Evolutionary conservation across 2,888 invertebrate genomes (phyloP), one percentile per base, ranked within the genome.

Genomic region (Chouioia cunea): DNA sequence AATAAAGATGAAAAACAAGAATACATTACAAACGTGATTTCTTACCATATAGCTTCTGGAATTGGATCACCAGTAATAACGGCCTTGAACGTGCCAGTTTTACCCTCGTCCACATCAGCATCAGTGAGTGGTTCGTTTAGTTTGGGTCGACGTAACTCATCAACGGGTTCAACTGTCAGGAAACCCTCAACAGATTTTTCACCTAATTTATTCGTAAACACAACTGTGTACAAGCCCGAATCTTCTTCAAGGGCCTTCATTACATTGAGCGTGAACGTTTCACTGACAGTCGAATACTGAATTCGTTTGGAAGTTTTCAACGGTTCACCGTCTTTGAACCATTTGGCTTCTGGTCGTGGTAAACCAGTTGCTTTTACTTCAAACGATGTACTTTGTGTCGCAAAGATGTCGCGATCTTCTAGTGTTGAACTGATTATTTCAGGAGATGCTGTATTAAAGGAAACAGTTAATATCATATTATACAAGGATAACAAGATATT

Each of bases 41-140:
- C 69, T 74, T 85, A 91, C 97, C 97, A 97, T 71, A 91, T 89
- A 57, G 95, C 90, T 76, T 95, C 93, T 0, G 98, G 97, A 74
- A 91, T 88, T 0, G 98, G 98, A 87, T 97, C 95, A 8, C 96
- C 97, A 43, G 93, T 92, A 78, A 97, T 91, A 18, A 93, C 89
- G 0, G 93, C 92, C 56, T 90, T 88, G 77, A 94, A 86, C 0
- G 88, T 88, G 2, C 91, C 91, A 0, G 91, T 89, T 54, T 91
- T 90, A 48, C 91, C 90, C 80, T 93, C 92, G 74, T 91, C 88
- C 43, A 92, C 90, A n/a, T 91, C 90, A 71, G 90, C 89, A 54
- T 94, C 92, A 75, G 89, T 86, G 14, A 95, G 85, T 0, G 91
- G 91, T 63, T 88, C 86, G 8, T 90, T 91, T 78, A 95, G 88